A percentile compares a stretch with the other conserved stretches of the same genome.
Evolutionary conservation across 2,113 vertebrate species (phyloP).

Genomic region (Aldabrachelys gigantea): DNA sequence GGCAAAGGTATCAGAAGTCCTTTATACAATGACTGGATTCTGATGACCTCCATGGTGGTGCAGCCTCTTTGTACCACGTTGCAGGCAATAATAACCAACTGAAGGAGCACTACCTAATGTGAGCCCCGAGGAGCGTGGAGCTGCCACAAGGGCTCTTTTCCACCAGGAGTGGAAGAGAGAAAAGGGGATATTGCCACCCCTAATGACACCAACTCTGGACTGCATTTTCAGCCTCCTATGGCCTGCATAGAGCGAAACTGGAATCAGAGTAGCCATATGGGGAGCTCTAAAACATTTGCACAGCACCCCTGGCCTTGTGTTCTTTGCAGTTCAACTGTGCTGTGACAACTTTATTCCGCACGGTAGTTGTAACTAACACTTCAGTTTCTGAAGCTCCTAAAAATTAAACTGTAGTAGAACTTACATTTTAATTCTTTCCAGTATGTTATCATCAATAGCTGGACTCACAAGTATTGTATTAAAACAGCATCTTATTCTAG

Average conservation of each 20-base stretch:
- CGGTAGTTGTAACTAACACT: neutral
- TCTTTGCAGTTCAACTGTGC: neutral
- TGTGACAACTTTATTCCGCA: rapidly evolving
- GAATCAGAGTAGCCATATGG: neutral
- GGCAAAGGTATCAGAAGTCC: neutral
- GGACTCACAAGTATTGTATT: neutral
- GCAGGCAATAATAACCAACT: neutral
- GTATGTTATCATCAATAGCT: neutral
- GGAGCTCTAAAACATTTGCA: rapidly evolving
- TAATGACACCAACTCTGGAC: neutral
- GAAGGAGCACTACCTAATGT: neutral
- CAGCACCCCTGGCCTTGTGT: rapidly evolving
- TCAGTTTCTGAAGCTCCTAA: neutral
- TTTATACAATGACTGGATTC: neutral
- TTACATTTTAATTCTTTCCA: neutral
- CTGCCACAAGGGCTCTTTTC: neutral
- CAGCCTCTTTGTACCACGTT: neutral
- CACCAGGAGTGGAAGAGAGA: neutral
- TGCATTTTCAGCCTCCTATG: neutral
- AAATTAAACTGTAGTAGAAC: neutral
- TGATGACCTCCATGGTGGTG: neutral
- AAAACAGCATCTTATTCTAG: neutral
- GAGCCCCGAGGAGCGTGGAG: neutral
- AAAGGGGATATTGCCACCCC: neutral
- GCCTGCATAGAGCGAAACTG: neutral